Evolutionary conservation across 2,888 invertebrate genomes (phyloP).

Genomic region (Urechis unicinctus): DNA sequence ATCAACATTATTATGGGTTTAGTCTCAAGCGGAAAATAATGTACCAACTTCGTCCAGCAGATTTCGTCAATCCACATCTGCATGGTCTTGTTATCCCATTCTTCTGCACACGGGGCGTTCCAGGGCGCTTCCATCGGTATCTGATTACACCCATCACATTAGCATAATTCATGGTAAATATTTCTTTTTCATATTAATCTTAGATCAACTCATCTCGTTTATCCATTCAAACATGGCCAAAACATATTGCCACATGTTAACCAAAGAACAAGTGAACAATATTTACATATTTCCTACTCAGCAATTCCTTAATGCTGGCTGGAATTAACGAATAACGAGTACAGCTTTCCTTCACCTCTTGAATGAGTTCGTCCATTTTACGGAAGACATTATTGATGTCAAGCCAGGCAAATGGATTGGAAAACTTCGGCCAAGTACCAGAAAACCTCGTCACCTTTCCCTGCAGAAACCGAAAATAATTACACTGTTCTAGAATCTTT

Average conservation of each 20-base stretch:
- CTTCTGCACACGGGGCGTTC: constrained; percentile 36
- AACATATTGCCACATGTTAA: too few relatives aligned
- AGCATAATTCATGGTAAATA: too few relatives aligned
- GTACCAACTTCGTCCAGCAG: constrained; percentile 36
- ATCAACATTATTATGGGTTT: too few relatives aligned
- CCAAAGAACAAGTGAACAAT: too few relatives aligned
- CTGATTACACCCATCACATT: constrained; percentile 12
- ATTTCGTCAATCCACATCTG: constrained; percentile 33
- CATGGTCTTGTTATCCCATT: constrained; percentile 45
- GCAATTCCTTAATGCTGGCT: not conserved
- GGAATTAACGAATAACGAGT: not conserved
- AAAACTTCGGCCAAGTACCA: constrained; percentile 28
- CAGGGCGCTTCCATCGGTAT: constrained; percentile 42
- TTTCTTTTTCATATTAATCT: too few relatives aligned
- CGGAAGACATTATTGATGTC: constrained; percentile 41
- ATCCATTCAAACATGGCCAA: too few relatives aligned
- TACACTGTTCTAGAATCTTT: too few relatives aligned
- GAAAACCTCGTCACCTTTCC: constrained; percentile 24
- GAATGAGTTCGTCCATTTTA: constrained; percentile 44
- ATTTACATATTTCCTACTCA: too few relatives aligned
- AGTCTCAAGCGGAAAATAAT: too few relatives aligned
- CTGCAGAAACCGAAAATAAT: too few relatives aligned
- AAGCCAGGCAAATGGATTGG: constrained; percentile 30
- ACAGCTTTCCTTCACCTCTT: constrained; percentile 24
- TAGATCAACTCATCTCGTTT: too few relatives aligned